Evolutionary conservation across 2,888 invertebrate species (phyloP).

Genomic region (Cephus rjabovi): DNA sequence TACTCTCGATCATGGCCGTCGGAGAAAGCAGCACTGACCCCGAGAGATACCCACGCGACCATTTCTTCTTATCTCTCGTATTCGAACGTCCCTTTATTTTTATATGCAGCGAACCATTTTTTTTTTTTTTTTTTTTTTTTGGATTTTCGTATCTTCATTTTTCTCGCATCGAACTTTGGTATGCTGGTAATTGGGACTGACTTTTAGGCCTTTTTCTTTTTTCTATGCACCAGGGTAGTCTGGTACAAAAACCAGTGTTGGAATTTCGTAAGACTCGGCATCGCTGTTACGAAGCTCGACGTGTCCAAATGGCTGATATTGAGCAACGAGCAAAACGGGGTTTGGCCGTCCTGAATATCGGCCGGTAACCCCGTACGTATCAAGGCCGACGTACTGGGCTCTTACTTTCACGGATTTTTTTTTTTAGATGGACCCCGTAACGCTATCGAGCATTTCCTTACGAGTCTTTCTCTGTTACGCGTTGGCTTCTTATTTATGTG

Average conservation of each 20-base stretch:
- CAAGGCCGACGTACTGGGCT: slow-evolving; percentile 57
- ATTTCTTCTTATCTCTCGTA: slow-evolving; percentile 25
- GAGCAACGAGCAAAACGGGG: slow-evolving; percentile 49
- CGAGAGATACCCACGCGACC: slow-evolving; percentile 27
- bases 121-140: neutral
- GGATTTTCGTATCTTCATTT: neutral
- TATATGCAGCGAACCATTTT: neutral
- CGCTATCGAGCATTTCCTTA: neutral
- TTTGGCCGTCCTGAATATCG: slow-evolving; percentile 54
- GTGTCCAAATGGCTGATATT: slow-evolving; percentile 43
- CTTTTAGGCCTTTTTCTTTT: neutral
- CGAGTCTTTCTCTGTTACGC: neutral
- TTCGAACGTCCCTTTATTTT: neutral
- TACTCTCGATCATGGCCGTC: slow-evolving; percentile 60
- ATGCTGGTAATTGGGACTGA: neutral
- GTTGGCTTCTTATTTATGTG: neutral
- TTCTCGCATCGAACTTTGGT: neutral
- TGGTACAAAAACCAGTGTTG: neutral
- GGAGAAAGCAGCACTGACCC: slow-evolving; percentile 56
- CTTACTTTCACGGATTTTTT: slow-evolving; percentile 56
- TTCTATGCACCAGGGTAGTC: neutral
- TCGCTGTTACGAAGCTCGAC: slow-evolving; percentile 35
- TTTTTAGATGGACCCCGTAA: slow-evolving; percentile 28
- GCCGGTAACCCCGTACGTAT: slow-evolving; percentile 60
- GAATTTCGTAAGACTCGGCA: slow-evolving; percentile 41